Evolutionary conservation across 2,113 vertebrate genomes (phyloP).

Genomic region (Hyla sarda): DNA sequence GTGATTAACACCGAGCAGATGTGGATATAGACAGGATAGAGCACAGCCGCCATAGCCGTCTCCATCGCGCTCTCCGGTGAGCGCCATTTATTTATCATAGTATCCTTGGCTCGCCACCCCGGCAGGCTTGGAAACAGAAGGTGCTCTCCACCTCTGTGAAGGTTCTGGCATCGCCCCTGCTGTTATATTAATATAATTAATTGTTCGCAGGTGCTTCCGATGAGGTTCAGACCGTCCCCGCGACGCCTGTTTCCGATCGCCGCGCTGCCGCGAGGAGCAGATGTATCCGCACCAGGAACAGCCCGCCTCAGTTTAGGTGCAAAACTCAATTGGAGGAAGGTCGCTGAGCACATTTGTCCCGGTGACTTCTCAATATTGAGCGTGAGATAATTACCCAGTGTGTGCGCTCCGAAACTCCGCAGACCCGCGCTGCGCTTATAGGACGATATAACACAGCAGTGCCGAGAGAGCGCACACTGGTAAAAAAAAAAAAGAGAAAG

Average conservation of each 20-base stretch:
- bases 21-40: constrained; percentile 60
- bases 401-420: not conserved
- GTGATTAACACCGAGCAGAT: constrained; percentile 64
- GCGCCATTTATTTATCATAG: constrained; percentile 49
- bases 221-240: constrained; percentile 83
- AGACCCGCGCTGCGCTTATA: not conserved
- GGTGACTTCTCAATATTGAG: constrained; percentile 37
- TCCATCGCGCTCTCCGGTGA: constrained; percentile 41
- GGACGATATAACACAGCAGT: not conserved
- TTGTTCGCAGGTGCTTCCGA: constrained; percentile 89
- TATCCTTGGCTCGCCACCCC: constrained; percentile 57
- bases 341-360: constrained; percentile 72
- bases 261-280: constrained; percentile 77
- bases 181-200: constrained; percentile 88
- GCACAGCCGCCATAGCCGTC: not conserved
- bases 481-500: too few species aligned
- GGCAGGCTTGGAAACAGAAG: constrained; percentile 70
- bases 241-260: constrained; percentile 77
- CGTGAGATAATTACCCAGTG: not conserved
- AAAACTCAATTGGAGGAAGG: constrained; percentile 76
- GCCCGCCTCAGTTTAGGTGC: constrained; percentile 69
- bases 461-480: not conserved
- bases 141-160: constrained; percentile 74
- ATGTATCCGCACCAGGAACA: constrained; percentile 68
- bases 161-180: constrained; percentile 76